Conservation (phyloP, 2,888 invertebrate species). For the Rotaria magnacalcarata region DNA sequence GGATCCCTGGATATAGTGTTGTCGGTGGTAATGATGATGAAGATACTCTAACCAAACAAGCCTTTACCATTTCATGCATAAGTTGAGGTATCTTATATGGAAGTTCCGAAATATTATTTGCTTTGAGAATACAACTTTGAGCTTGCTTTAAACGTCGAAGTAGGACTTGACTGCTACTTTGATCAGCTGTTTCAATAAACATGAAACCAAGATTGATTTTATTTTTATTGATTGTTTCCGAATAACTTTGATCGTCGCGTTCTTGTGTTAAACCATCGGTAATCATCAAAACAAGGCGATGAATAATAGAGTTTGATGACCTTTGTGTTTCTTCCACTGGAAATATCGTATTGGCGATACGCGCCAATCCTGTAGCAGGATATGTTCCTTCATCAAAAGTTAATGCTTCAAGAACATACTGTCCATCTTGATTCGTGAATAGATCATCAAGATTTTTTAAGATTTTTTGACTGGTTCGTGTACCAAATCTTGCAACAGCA, state of each 20-base stretch:
- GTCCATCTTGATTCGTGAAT: background rate
- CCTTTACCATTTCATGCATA: background rate
- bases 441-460: background rate
- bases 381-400: constrained; percentile 5
- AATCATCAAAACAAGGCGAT: background rate
- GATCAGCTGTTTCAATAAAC: background rate
- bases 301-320: background rate
- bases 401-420: background rate
- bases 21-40: no score
- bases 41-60: no score
- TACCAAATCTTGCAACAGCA: constrained; percentile 30
- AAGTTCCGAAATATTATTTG: background rate
- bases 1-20: background rate
- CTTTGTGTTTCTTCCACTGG: background rate
- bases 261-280: constrained; percentile 6
- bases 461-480: background rate
- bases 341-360: background rate
- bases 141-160: background rate
- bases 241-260: background rate
- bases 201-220: background rate
- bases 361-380: background rate
- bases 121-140: background rate
- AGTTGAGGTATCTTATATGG: background rate
- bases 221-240: background rate
- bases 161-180: background rate